Percentiles rank a stretch among this genome's conserved stretches.
Conservation (phyloP, 2,113 vertebrate species). For the Leucoraja erinaceus region DNA sequence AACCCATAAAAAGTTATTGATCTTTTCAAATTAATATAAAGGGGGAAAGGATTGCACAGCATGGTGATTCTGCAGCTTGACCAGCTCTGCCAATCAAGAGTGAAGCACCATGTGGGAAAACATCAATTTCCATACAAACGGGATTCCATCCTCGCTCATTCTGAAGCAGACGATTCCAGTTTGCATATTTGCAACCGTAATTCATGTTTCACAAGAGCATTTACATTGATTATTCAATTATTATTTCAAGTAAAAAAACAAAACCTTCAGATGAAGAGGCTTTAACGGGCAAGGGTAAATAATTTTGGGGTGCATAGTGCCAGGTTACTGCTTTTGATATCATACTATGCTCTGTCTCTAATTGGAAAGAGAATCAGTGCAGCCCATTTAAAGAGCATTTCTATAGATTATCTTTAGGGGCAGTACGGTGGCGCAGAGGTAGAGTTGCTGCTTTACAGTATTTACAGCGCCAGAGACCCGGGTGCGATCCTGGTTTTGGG, state of each 20-base stretch:
- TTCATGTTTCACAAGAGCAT: neutral
- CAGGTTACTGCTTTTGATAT: neutral
- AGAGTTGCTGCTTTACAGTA: no score
- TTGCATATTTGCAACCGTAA: neutral
- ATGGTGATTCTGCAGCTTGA: neutral
- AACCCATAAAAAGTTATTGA: neutral
- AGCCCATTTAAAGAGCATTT: no score
- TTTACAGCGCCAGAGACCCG: no score
- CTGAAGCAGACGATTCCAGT: neutral
- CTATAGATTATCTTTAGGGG: neutral
- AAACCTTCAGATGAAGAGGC: neutral
- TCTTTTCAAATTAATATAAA: neutral
- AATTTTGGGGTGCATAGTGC: neutral
- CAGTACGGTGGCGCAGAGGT: no score
- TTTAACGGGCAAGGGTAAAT: neutral
- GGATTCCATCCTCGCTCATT: neutral
- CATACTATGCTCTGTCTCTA: neutral
- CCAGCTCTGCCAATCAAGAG: neutral
- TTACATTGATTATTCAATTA: neutral
- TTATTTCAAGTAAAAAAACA: neutral
- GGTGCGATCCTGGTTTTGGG: no score
- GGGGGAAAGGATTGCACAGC: neutral
- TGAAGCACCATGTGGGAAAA: neutral
- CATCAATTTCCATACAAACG: constrained; percentile 13
- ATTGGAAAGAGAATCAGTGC: neutral